Conservation (phyloP, 1,140 invertebrate genomes). For the Trichonephila clavipes region DNA sequence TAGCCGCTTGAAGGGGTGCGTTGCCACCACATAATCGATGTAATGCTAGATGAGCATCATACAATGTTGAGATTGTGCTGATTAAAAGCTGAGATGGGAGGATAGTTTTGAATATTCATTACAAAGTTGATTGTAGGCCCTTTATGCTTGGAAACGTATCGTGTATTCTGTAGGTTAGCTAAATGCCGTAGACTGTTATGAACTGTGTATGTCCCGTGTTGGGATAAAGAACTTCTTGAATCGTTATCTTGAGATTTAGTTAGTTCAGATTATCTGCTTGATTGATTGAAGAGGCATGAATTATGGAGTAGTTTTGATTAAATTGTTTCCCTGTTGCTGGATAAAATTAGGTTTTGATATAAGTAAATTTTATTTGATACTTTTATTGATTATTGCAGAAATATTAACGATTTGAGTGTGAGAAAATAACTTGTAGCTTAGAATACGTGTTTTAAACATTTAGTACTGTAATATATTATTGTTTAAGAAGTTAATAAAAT, state of each 20-base stretch:
- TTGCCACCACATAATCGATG: constrained; percentile 34
- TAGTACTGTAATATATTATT: no score
- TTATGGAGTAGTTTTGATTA: not conserved
- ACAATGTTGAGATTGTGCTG: constrained; percentile 31
- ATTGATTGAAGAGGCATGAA: not conserved
- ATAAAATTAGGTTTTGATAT: not conserved
- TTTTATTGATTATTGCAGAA: no score
- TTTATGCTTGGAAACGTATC: not conserved
- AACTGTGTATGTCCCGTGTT: not conserved
- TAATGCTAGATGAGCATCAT: constrained; percentile 39
- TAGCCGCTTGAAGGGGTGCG: constrained; percentile 19
- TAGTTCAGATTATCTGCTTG: not conserved
- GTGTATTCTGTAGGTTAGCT: not conserved
- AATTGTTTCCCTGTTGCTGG: not conserved
- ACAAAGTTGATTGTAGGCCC: not conserved
- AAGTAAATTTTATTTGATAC: not conserved
- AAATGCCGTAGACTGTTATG: not conserved
- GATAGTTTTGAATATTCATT: constrained; percentile 51
- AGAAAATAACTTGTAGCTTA: no score
- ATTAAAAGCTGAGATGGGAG: constrained; percentile 14
- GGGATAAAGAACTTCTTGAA: not conserved
- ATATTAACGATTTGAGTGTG: no score
- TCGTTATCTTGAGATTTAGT: not conserved
- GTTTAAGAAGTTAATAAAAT: no score
- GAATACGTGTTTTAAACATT: no score